These are phyloP conservation scores for Bombylius major DNA, from an alignment of 2,888 invertebrate genomes.

Conservation along the genomic window DNA sequence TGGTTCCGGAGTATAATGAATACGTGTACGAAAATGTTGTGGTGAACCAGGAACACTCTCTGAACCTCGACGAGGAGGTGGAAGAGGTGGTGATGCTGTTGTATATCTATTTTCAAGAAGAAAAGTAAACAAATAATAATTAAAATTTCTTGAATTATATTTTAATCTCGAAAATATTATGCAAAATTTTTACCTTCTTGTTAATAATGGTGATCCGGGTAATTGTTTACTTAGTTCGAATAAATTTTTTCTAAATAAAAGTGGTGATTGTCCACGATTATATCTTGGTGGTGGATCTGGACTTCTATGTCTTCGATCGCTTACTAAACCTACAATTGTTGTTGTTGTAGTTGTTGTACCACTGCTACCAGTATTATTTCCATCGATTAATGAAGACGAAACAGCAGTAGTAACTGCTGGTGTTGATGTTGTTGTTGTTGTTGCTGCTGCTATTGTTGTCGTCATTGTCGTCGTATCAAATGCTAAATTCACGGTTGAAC, in stretches of 20 bases:
- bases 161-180: no score
- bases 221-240: slow-evolving; percentile 39
- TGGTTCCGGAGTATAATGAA: slow-evolving; percentile 46
- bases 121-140: background rate
- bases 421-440: slow-evolving; percentile 6
- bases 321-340: slow-evolving; percentile 6
- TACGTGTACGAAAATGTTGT: slow-evolving; percentile 49
- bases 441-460: background rate
- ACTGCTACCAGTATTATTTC: background rate
- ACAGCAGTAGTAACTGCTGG: slow-evolving; percentile 1
- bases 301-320: slow-evolving; percentile 40
- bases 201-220: slow-evolving; percentile 41
- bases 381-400: slow-evolving; percentile 12
- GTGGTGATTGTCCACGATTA: slow-evolving; percentile 40
- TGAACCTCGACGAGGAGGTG: slow-evolving; percentile 44
- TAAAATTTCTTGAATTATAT: background rate
- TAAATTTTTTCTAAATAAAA: slow-evolving; percentile 46
- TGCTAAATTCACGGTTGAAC: background rate
- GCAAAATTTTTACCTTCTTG: slow-evolving; percentile 40
- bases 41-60: slow-evolving; percentile 62
- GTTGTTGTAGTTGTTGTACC: slow-evolving; percentile 6
- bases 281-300: slow-evolving; percentile 47
- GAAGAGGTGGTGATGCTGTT: slow-evolving; percentile 38
- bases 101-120: slow-evolving; percentile 29
- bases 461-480: background rate